These are phyloP conservation scores for Rhynchonycteris naso DNA, from an alignment of 2,797 vertebrate genomes.

Conservation along the genomic window DNA sequence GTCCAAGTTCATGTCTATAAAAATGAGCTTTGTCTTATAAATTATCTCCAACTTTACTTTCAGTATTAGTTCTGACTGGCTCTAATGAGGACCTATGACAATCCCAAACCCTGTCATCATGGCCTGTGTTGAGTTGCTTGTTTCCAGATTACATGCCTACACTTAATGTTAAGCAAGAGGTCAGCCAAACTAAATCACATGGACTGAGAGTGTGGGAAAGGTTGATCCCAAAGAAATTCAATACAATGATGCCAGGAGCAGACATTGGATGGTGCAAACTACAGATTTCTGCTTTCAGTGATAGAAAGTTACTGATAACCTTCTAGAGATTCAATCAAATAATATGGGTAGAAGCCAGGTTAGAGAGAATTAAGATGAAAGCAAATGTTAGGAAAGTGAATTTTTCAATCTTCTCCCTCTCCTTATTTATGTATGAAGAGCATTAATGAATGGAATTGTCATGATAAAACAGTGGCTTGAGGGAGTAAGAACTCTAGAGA, in stretches of 20 bases:
- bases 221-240: background rate
- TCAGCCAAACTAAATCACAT: background rate
- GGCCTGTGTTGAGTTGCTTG: background rate
- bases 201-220: background rate
- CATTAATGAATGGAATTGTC: background rate
- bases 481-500: background rate
- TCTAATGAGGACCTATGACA: background rate
- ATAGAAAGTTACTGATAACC: background rate
- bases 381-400: background rate
- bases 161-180: background rate
- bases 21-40: conserved; percentile 1
- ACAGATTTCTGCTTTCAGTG: background rate
- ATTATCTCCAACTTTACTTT: background rate
- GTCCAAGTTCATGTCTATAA: background rate
- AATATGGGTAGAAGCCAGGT: background rate
- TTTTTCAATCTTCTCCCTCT: background rate
- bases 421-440: background rate
- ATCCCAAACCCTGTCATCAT: background rate
- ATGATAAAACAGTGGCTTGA: background rate
- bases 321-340: background rate
- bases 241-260: background rate
- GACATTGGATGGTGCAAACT: background rate
- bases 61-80: background rate
- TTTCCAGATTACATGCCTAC: background rate
- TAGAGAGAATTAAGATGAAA: conserved; percentile 13